Conservation (phyloP, 2,888 invertebrate genomes). For the Bruchidius siliquastri region DNA sequence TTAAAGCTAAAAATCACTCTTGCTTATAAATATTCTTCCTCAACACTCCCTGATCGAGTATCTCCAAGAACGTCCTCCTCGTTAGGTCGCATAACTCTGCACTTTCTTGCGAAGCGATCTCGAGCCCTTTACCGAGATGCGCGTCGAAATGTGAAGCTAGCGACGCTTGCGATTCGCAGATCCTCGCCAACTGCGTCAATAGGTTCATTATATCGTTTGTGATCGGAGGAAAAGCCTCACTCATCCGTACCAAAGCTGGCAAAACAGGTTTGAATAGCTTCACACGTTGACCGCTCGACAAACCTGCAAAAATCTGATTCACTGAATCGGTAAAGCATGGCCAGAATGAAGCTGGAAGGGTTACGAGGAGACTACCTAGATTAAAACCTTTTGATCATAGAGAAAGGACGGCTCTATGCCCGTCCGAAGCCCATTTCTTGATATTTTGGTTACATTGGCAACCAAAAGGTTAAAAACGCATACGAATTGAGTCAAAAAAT, state of each 20-base stretch:
- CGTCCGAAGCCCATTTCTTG: too few species aligned
- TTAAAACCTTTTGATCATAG: too few species aligned
- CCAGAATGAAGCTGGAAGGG: too few species aligned
- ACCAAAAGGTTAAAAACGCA: too few species aligned
- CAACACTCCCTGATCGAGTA: conserved; percentile 61
- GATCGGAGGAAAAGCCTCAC: conserved; percentile 87
- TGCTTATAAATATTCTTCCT: conserved; percentile 61
- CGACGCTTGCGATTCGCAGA: conserved; percentile 79
- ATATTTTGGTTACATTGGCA: too few species aligned
- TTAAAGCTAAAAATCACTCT: conserved; percentile 19
- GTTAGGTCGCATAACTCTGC: conserved; percentile 42
- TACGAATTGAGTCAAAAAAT: too few species aligned
- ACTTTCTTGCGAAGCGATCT: conserved; percentile 41
- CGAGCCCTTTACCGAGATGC: conserved; percentile 40
- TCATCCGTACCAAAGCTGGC: conserved; percentile 81
- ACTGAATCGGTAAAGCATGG: too few species aligned
- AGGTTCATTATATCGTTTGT: conserved; percentile 84
- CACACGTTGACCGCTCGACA: conserved; percentile 74
- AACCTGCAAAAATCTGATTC: conserved; percentile 54
- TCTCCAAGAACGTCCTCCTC: conserved; percentile 56
- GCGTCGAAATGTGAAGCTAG: conserved; percentile 50
- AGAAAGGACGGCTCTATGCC: too few species aligned
- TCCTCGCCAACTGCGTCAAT: conserved; percentile 78
- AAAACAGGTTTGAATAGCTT: conserved; percentile 80
- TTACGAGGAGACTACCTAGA: too few species aligned